Conservation (phyloP, 2,797 vertebrate species). For the Hyperoplus immaculatus region DNA sequence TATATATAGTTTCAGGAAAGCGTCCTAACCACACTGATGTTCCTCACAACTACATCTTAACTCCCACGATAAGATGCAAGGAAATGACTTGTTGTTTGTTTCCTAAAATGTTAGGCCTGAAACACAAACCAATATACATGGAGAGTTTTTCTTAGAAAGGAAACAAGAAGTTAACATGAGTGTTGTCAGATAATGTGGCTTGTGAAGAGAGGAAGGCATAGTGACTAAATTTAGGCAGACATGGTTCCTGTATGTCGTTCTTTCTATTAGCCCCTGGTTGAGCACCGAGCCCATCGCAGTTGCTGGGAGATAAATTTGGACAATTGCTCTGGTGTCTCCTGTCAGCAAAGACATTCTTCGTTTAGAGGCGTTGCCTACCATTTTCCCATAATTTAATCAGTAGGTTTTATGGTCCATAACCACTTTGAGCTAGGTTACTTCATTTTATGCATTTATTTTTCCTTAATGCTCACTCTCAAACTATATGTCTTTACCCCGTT, state of each 20-base stretch:
- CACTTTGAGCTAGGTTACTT: conserved; percentile 15
- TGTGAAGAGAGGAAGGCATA: conserved; percentile 37
- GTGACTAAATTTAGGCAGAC: conserved; percentile 45
- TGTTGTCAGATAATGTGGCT: conserved; percentile 31
- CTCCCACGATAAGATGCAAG: conserved; percentile 1
- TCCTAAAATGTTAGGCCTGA: conserved; percentile 13
- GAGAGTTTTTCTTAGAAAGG: conserved; percentile 14
- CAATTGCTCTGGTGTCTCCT: conserved; percentile 42
- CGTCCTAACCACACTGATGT: conserved; percentile 19
- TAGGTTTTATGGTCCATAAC: conserved; percentile 30
- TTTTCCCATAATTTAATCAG: conserved; percentile 38
- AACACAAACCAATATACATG: conserved; percentile 5
- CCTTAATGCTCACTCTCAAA: conserved; percentile 7
- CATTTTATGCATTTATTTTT: conserved; percentile 26
- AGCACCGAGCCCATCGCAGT: conserved; percentile 46
- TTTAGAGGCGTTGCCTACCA: conserved; percentile 39
- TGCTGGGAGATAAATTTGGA: conserved; percentile 65
- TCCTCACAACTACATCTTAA: conserved; percentile 5
- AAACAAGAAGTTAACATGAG: conserved; percentile 19
- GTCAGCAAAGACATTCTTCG: conserved; percentile 47
- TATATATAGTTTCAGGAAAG: conserved; percentile 53
- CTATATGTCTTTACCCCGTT: conserved; percentile 13
- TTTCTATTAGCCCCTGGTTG: conserved; percentile 12
- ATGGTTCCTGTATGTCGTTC: conserved; percentile 48
- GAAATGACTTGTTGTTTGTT: conserved; percentile 31